phyloP scores from a whole-genome alignment of 2,888 invertebrate genomes.

The Timandra comae region DNA sequence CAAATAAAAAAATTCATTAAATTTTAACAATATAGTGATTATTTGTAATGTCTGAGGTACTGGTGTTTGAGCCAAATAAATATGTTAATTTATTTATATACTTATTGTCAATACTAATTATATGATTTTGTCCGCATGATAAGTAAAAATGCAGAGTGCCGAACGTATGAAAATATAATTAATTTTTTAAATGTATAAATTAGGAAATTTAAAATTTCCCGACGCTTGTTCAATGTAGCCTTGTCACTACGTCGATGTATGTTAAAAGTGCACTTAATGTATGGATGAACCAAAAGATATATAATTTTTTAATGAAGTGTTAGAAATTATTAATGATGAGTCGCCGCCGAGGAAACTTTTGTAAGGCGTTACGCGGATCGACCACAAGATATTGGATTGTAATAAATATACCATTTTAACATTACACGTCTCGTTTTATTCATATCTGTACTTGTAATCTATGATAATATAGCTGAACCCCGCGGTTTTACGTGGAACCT shows the following conservation, averaged over 20 bases:
- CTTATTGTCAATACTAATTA: no score
- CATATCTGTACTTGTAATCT: no score
- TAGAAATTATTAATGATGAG: constrained; percentile 55
- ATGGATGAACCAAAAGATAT: constrained; percentile 74
- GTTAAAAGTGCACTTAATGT: constrained; percentile 64
- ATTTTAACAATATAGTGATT: no score
- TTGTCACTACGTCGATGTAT: constrained; percentile 55
- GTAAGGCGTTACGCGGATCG: constrained; percentile 61
- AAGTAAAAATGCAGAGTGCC: no score
- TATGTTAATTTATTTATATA: no score
- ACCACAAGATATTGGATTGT: constrained; percentile 68
- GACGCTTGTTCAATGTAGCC: constrained; percentile 46
- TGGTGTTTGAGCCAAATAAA: no score
- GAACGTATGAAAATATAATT: constrained; percentile 20
- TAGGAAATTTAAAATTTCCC: constrained; percentile 65
- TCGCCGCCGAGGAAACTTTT: constrained; percentile 68
- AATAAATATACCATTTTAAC: constrained; percentile 77
- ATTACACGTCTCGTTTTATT: constrained; percentile 50
- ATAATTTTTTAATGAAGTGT: constrained; percentile 74
- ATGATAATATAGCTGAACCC: no score
- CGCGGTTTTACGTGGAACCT: no score
- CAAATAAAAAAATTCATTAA: no score
- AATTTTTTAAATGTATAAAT: constrained; percentile 20
- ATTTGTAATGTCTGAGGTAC: no score
- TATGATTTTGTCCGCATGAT: no score